These are phyloP conservation scores for Melinaea marsaeus DNA, from an alignment of 2,888 invertebrate genomes.

Conservation along the genomic window DNA sequence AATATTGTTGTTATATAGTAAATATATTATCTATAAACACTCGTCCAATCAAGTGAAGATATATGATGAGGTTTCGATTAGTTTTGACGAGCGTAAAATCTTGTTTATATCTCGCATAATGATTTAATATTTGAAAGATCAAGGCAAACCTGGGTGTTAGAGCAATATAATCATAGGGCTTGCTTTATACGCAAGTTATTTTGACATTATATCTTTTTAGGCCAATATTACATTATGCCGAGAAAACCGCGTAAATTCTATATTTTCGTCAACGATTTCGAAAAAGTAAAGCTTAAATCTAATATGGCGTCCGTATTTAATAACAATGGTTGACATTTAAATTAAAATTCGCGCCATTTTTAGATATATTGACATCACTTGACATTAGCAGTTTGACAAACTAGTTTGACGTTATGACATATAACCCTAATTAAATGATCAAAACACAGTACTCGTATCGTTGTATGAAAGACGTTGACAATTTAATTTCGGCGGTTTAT, in stretches of 20 bases:
- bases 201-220: conserved; percentile 1
- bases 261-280: too few relatives aligned
- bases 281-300: too few relatives aligned
- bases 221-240: background rate
- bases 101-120: conserved; percentile 25
- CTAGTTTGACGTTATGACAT: too few relatives aligned
- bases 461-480: too few relatives aligned
- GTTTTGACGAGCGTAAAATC: conserved; percentile 28
- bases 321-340: background rate
- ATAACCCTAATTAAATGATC: too few relatives aligned
- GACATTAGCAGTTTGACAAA: too few relatives aligned
- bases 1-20: background rate
- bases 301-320: background rate
- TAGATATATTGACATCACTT: too few relatives aligned
- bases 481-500: too few relatives aligned
- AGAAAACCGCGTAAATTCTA: too few relatives aligned
- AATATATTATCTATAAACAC: conserved; percentile 6
- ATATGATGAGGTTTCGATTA: conserved; percentile 24
- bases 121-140: conserved; percentile 32
- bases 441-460: too few relatives aligned
- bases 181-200: conserved; percentile 12
- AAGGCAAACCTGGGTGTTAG: conserved; percentile 29
- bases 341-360: too few relatives aligned
- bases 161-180: conserved; percentile 27
- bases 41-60: conserved; percentile 16